Evolutionary conservation across 2,888 invertebrate species (phyloP), one percentile per base, ranked within the genome.

Genomic region (Anarsia innoxiella): DNA sequence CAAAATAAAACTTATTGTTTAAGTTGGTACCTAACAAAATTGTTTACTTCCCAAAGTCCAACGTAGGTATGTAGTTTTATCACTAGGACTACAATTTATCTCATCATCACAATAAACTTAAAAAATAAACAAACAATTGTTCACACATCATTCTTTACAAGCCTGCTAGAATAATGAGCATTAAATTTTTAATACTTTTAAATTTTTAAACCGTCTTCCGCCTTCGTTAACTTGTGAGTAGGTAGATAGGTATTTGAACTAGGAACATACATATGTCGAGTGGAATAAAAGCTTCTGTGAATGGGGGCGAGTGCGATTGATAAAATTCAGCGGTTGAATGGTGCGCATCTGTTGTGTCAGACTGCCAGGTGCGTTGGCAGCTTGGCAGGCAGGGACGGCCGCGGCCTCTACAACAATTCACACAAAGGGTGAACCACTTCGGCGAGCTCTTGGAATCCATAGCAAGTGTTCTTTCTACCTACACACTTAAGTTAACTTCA

Each of bases 321-420:
- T 80, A 77, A 79, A 77, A 70, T 71, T 76, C 64, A 67, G 67
- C 55, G 52, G n/a, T 56, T 76, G 73, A 82, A 80, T 82, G 77
- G 67, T 44, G 51, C 49, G 52, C 76, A 77, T 74, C 76, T 76
- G 75, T 59, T 62, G 42, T 49, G n/a, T n/a, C n/a, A n/a, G n/a
- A n/a, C n/a, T n/a, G 71, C 71, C 82, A 80, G 79, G 80, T 82
- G 80, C 42, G 59, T 39, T 51, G 52, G 45, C 61, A 58, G 53
- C 60, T 58, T 54, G 32, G 23, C 32, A 32, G n/a, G n/a, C n/a
- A n/a, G n/a, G 19, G 3, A 19, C 19, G 19, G n/a, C n/a, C n/a
- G 10, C 33, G 33, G 15, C 13, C 33, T 10, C 29, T 13, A 15
- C 30, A 12, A 13, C 25, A 33, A 15, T 26, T 15, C 33, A 33